Conservation (phyloP, 2,888 invertebrate species). For the Leptinotarsa tumamoca region DNA sequence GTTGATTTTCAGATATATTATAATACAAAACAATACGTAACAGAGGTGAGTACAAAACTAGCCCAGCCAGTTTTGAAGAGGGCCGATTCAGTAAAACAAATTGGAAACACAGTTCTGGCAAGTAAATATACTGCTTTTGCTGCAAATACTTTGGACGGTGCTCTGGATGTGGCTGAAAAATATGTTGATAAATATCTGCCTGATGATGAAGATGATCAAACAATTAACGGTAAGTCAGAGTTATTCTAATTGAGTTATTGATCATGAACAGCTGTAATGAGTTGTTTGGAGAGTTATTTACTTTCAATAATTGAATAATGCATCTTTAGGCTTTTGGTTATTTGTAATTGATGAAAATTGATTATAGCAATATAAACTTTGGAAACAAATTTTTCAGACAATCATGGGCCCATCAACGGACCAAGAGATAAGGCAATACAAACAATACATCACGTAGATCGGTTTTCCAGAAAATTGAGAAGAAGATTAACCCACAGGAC, state of each 20-base stretch:
- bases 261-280: no score
- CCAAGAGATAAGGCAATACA: slow-evolving; percentile 74
- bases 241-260: no score
- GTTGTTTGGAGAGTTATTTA: no score
- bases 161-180: slow-evolving; percentile 81
- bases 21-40: slow-evolving; percentile 83
- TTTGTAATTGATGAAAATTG: no score
- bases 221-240: slow-evolving; percentile 71
- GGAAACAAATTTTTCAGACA: slow-evolving; percentile 41
- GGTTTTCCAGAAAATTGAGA: slow-evolving; percentile 82
- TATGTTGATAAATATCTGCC: slow-evolving; percentile 87
- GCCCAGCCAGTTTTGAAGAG: slow-evolving; percentile 79
- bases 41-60: slow-evolving; percentile 68
- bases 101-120: slow-evolving; percentile 77
- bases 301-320: no score
- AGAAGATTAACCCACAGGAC: slow-evolving; percentile 82
- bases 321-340: no score
- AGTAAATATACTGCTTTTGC: slow-evolving; percentile 81
- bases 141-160: slow-evolving; percentile 80
- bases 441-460: slow-evolving; percentile 83
- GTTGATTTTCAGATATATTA: slow-evolving; percentile 76
- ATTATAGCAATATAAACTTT: no score
- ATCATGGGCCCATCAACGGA: slow-evolving; percentile 49
- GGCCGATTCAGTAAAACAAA: slow-evolving; percentile 85
- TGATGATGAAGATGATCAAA: slow-evolving; percentile 73